phyloP scores from a whole-genome alignment of 2,113 vertebrate genomes.

The Salvelinus fontinalis region DNA sequence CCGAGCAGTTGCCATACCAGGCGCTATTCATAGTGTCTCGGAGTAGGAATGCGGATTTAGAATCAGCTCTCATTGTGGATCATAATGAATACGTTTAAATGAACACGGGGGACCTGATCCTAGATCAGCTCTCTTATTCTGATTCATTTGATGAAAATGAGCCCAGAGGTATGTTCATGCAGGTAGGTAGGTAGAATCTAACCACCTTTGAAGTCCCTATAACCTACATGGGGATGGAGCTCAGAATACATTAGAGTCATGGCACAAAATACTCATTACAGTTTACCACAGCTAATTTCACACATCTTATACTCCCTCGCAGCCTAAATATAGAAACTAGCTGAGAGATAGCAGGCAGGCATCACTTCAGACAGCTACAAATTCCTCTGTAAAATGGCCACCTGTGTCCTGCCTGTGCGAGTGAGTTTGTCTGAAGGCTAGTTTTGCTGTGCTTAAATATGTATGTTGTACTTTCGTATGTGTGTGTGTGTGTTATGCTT shows the following conservation, averaged over 20 bases:
- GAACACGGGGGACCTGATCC: too few relatives aligned
- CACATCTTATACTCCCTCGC: constrained; percentile 66
- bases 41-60: too few relatives aligned
- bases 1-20: too few relatives aligned
- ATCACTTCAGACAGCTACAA: constrained; percentile 24
- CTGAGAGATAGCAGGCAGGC: constrained; percentile 62
- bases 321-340: constrained; percentile 66
- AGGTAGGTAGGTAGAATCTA: not conserved
- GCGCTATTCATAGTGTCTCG: too few relatives aligned
- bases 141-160: not conserved
- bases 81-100: too few relatives aligned
- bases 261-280: constrained; percentile 69
- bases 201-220: constrained; percentile 45
- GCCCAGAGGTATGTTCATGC: not conserved
- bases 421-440: too few relatives aligned
- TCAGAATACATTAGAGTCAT: constrained; percentile 62
- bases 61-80: too few relatives aligned
- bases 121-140: too few relatives aligned
- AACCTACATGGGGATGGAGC: constrained; percentile 64
- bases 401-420: too few relatives aligned
- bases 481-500: too few relatives aligned
- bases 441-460: not conserved
- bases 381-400: constrained; percentile 14
- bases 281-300: constrained; percentile 69
- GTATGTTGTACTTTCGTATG: too few relatives aligned